Percentiles rank a stretch among this genome's conserved stretches.
These are phyloP conservation scores for Patella ulyssiponensis DNA, from an alignment of 2,888 invertebrate genomes.

Conservation along the genomic window DNA sequence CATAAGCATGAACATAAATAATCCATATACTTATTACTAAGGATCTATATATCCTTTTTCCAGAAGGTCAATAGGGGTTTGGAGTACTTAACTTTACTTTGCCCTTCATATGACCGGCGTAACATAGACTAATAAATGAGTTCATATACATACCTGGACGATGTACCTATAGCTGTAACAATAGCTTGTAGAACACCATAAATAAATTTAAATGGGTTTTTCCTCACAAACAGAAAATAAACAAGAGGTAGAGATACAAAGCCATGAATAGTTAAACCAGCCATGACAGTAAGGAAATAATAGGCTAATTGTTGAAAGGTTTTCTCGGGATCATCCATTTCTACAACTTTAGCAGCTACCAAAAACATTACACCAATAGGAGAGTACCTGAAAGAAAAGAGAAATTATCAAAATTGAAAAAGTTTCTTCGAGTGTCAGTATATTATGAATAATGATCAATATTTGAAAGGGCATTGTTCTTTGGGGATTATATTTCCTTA, in stretches of 20 bases:
- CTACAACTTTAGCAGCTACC: constrained; percentile 84
- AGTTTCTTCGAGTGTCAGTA: too few relatives aligned
- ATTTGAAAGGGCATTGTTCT: too few relatives aligned
- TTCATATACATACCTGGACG: constrained; percentile 80
- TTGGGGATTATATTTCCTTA: not conserved
- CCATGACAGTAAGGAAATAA: constrained; percentile 83
- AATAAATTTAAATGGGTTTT: constrained; percentile 91
- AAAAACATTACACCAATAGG: constrained; percentile 66
- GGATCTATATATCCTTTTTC: too few relatives aligned
- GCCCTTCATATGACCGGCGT: too few relatives aligned
- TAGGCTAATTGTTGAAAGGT: constrained; percentile 74
- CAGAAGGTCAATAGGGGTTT: too few relatives aligned
- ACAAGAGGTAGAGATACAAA: constrained; percentile 87
- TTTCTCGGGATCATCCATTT: constrained; percentile 79
- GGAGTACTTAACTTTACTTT: too few relatives aligned
- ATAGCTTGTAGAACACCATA: constrained; percentile 86
- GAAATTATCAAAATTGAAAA: not conserved
- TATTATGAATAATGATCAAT: too few relatives aligned
- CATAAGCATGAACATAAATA: too few relatives aligned
- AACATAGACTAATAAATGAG: too few relatives aligned
- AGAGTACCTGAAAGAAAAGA: constrained; percentile 58
- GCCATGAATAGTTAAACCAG: constrained; percentile 88
- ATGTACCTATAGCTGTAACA: constrained; percentile 90
- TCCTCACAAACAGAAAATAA: constrained; percentile 84
- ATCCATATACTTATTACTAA: too few relatives aligned